Percentiles rank a stretch among this genome's conserved stretches.
Evolutionary conservation across 2,888 invertebrate species (phyloP).

Genomic region (Tortricodes alternella): DNA sequence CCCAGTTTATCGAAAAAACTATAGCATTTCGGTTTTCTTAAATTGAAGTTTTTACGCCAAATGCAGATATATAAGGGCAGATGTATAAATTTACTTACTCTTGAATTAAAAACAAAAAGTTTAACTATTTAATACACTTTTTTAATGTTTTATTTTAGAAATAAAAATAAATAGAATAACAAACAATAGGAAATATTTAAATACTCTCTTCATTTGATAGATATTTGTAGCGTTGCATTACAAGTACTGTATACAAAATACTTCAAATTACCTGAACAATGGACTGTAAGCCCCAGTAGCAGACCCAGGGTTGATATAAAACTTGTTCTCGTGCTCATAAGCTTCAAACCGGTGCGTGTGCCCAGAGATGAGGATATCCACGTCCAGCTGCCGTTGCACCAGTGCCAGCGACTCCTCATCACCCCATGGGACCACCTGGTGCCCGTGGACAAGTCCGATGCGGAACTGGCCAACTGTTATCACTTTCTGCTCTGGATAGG

Average conservation of each 20-base stretch:
- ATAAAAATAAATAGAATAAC: conserved; percentile 19
- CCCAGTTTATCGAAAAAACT: no score
- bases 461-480: conserved; percentile 99
- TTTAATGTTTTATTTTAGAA: no score
- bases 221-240: no score
- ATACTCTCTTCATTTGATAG: no score
- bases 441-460: conserved; percentile 98
- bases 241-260: background rate
- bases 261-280: conserved; percentile 88
- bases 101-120: no score
- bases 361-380: conserved; percentile 98
- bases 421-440: conserved; percentile 99
- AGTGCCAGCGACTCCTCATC: conserved; percentile 96
- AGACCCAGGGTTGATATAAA: conserved; percentile 99
- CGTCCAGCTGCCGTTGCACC: conserved; percentile 98
- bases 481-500: conserved; percentile 98
- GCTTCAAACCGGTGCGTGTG: conserved; percentile 99
- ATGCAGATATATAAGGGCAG: no score
- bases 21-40: no score
- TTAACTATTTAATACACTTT: no score
- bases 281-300: conserved; percentile 99
- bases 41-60: no score
- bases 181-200: no score
- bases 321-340: conserved; percentile 98
- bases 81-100: no score